A percentile compares a stretch with the other conserved stretches of the same genome.
Conservation (phyloP, 2,113 vertebrate species). For the Halcyon malimbica region DNA sequence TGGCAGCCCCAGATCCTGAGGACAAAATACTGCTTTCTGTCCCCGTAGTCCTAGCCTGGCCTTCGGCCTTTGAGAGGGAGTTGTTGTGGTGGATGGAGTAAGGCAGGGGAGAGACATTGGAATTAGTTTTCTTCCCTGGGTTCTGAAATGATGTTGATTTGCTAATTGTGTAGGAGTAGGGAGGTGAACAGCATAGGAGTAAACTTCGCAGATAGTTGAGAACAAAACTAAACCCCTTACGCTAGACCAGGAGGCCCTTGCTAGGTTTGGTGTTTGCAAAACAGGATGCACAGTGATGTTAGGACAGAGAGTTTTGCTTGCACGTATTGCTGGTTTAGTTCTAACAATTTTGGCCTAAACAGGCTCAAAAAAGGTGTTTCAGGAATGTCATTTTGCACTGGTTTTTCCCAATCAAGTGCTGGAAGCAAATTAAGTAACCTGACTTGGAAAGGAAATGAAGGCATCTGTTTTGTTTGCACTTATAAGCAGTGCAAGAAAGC, state of each 20-base stretch:
- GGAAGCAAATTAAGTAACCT: slow-evolving; percentile 1
- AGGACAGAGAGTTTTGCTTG: background rate
- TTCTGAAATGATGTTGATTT: background rate
- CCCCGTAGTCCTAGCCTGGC: background rate
- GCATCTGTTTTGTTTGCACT: slow-evolving; percentile 28
- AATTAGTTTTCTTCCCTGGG: background rate
- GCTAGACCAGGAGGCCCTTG: background rate
- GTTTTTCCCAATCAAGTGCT: background rate
- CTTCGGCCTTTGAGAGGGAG: background rate
- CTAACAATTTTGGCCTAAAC: background rate
- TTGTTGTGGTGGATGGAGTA: background rate
- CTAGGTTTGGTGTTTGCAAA: background rate
- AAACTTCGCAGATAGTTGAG: background rate
- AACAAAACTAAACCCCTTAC: background rate
- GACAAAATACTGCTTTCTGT: background rate
- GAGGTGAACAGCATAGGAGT: background rate
- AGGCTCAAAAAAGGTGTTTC: background rate
- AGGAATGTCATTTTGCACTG: background rate
- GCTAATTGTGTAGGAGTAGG: background rate
- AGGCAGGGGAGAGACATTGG: background rate
- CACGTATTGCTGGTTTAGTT: background rate
- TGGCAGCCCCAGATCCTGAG: background rate
- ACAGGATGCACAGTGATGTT: background rate
- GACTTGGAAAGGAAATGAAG: slow-evolving; percentile 30
- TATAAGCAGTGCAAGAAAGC: background rate